These are phyloP conservation scores for Heteromyza rotundicornis DNA, from an alignment of 2,888 invertebrate species.

Conservation along the genomic window DNA sequence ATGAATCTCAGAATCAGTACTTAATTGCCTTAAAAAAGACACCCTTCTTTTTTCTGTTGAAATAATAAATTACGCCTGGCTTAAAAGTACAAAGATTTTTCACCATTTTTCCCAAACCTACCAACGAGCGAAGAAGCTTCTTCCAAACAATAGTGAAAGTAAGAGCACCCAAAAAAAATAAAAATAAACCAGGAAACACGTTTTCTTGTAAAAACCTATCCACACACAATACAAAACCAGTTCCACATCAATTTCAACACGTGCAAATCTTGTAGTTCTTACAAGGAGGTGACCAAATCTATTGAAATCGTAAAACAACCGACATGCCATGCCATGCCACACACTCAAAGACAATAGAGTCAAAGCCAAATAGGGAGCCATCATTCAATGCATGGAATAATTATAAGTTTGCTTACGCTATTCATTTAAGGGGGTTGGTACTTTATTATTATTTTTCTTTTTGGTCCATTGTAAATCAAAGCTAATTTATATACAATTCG, in stretches of 20 bases:
- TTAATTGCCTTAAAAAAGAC: background rate
- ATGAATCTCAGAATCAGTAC: background rate
- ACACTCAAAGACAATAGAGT: background rate
- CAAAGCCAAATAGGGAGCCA: background rate
- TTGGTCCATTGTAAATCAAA: constrained; percentile 52
- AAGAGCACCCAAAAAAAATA: too few species aligned
- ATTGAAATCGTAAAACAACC: background rate
- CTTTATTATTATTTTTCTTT: too few species aligned
- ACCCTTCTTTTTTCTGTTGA: background rate
- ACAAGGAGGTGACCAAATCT: background rate
- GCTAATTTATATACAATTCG: constrained; percentile 47
- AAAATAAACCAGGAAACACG: background rate
- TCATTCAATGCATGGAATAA: background rate
- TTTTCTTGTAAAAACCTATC: background rate
- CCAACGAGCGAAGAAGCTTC: too few species aligned
- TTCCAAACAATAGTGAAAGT: constrained; percentile 4
- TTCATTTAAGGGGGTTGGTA: too few species aligned
- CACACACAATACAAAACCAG: background rate
- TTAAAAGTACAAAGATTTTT: background rate
- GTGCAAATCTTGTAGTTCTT: background rate
- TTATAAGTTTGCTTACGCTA: too few species aligned
- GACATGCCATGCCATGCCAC: background rate
- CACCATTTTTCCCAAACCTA: too few species aligned
- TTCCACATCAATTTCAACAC: background rate
- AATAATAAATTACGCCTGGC: background rate